Base-by-base conservation (phyloP, 2,888 invertebrate species). In the Drosophila sordidula region DNA sequence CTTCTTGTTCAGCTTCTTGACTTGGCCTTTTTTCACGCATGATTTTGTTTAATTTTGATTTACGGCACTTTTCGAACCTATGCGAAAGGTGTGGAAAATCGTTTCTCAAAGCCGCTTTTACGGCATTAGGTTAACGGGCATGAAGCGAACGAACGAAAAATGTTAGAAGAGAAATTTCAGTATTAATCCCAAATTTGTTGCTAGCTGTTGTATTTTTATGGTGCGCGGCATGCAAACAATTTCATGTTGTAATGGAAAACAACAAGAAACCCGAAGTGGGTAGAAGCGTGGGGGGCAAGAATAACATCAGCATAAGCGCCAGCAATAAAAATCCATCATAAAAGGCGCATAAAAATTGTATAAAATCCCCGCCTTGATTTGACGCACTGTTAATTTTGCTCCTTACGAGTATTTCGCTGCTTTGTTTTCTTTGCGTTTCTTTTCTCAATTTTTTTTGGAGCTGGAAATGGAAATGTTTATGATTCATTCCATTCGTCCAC, bases 251-350 rank as follows among this genome's bases (percentile, higher is more conserved):
- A 47, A 49, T 56, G 46, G 54, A 52, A 63, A 58, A 44, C 26
- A 46, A 26, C 14, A 54, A 11, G 26, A 25, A 44, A 47, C n/a
- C n/a, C 32, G 26, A 1, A 14, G 18, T 18, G 2, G 1, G 18
- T 18, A 18, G 0, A 16, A 14, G 42, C 26, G 22, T 1, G 22
- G 4, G 16, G 34, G 11, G 8, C 16, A 36, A 18, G 39, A 45
- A 39, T 29, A 64, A 62, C 76, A 75, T 75, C 75, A 75, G 47
- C 75, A 75, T 75, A 82, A 82, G 65, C 79, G 77, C 47, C 39
- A 41, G 72, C 82, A 85, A 85, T 82, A 85, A 82, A 82, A 82
- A 77, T 82, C 72, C 77, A 74, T 82, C 82, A 82, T 82, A 85
- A 85, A 85, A 81, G 57, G n/a, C 57, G 64, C 82, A 85, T 85